Evolutionary conservation across 2,888 invertebrate species (phyloP).

Genomic region (Xestobium rufovillosum): DNA sequence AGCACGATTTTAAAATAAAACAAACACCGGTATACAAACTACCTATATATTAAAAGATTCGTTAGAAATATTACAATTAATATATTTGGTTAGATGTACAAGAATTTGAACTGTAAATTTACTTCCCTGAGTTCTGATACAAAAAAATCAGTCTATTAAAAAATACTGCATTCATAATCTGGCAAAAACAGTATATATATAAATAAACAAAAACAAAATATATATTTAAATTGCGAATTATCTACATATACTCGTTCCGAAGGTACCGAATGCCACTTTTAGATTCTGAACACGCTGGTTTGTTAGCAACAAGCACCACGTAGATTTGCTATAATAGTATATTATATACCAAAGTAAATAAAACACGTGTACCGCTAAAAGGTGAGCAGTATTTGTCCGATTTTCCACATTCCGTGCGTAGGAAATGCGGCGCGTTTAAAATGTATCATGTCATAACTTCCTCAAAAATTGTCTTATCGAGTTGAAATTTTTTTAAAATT

Average conservation of each 20-base stretch:
- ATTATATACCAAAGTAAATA: too few species aligned
- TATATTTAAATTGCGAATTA: constrained; percentile 9
- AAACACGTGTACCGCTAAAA: too few species aligned
- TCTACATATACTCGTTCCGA: constrained; percentile 5
- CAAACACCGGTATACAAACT: constrained; percentile 24
- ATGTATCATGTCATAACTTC: too few species aligned
- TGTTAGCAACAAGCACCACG: too few species aligned
- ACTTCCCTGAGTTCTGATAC: constrained; percentile 34
- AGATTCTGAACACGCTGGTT: constrained; percentile 21
- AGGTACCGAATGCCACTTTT: constrained; percentile 6
- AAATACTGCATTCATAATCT: constrained; percentile 21
- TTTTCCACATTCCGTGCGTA: too few species aligned
- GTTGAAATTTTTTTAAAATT: too few species aligned
- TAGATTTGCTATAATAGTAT: too few species aligned
- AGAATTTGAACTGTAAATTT: constrained; percentile 25
- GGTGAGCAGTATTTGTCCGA: too few species aligned
- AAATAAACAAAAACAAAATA: constrained; percentile 12
- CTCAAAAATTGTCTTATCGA: too few species aligned
- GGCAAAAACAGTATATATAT: constrained; percentile 17
- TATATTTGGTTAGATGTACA: constrained; percentile 30
- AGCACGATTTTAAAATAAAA: constrained; percentile 5
- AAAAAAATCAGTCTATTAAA: constrained; percentile 36
- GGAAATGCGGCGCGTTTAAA: too few species aligned
- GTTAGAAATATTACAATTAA: constrained; percentile 28
- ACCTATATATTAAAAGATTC: constrained; percentile 31